Evolutionary conservation across 2,113 vertebrate genomes (phyloP), one percentile per base, ranked within the genome.

Genomic region (Tretioscincus oriximinensis): DNA sequence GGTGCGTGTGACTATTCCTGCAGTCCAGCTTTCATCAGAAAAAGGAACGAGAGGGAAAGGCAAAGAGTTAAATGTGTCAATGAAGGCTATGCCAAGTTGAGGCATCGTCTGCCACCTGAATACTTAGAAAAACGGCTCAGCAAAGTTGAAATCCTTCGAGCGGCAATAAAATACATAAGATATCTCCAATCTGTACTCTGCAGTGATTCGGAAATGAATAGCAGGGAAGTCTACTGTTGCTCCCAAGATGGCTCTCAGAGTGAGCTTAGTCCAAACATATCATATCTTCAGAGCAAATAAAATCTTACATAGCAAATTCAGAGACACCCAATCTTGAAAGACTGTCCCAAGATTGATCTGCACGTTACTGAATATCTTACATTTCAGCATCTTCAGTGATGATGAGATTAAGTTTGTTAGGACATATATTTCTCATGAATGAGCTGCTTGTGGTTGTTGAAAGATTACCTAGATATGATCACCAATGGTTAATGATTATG

Each of bases 51-150:
- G 81, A 92, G 95, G 28, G 95, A 96, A 76, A 92, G 95, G 35
- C 96, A 96, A 90, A 89, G 95, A 3, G 95, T 96, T 1, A 96
- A 94, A 47, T 94, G 95, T 82, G 95, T 96, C 86, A 96, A 96
- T 1, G 96, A 96, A 86, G 96, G 95, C 81, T 96, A 96, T 0
- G 93, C 94, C 73, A 94, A 93, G 66, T 94, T 96, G 69, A 91
- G 93, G 66, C 93, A 92, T 49, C 96, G 96, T 72, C 92, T 96
- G 3, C 96, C 95, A 0, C 92, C 93, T 81, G 93, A 96, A 3
- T 95, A 94, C 45, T 7, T 93, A 82, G 94, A 95, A 76, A 96
- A 94, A 11, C 86, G 95, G 14, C 94, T 96, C 85, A 96, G 96
- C 90, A 96, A 96, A 80, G 96, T 96, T 75, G 95, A 96, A 85